Evolutionary conservation across 1,140 invertebrate species (phyloP).

Genomic region (Babylonia areolata): DNA sequence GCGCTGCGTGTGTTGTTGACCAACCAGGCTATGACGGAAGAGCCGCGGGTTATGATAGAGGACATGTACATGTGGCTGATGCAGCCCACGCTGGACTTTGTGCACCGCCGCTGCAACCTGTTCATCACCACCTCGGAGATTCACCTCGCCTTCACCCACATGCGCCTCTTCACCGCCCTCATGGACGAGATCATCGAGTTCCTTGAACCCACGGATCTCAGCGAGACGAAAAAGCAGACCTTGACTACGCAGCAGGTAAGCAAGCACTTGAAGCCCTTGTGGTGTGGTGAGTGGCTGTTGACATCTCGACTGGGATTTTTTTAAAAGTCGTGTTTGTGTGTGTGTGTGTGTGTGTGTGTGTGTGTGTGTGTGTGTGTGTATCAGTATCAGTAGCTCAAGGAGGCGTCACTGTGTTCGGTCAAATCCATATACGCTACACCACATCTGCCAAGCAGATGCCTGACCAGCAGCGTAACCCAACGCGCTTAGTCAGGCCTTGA

Average conservation of each 20-base stretch:
- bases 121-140: constrained; percentile 89
- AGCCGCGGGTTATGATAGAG: constrained; percentile 55
- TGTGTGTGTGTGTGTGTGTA: too few relatives aligned
- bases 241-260: constrained; percentile 68
- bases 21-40: constrained; percentile 48
- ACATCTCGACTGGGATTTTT: neutral
- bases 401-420: too few relatives aligned
- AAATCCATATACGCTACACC: too few relatives aligned
- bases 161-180: constrained; percentile 71
- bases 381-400: too few relatives aligned
- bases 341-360: too few relatives aligned
- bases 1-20: neutral
- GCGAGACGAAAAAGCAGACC: neutral
- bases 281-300: too few relatives aligned
- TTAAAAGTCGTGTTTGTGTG: too few relatives aligned
- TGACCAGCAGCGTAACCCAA: too few relatives aligned
- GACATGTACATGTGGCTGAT: constrained; percentile 75
- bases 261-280: too few relatives aligned
- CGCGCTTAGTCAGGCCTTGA: too few relatives aligned
- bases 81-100: constrained; percentile 74
- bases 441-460: too few relatives aligned
- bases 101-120: constrained; percentile 80
- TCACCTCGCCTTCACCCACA: constrained; percentile 80
- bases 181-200: constrained; percentile 72
- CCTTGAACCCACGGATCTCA: constrained; percentile 33